Conservation (phyloP, 2,797 vertebrate genomes). For the Phrynocephalus forsythii region DNA sequence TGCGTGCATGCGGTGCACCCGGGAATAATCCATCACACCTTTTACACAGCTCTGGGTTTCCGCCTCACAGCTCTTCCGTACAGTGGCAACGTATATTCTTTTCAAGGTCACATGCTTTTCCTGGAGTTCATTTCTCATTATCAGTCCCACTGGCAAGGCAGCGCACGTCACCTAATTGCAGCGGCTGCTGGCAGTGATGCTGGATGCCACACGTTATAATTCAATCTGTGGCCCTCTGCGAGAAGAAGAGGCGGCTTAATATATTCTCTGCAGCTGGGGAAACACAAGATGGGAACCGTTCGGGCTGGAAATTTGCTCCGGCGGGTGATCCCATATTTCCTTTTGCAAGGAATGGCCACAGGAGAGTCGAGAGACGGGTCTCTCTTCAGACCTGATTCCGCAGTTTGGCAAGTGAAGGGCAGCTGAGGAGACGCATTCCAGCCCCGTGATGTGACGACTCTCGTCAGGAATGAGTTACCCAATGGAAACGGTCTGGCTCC, state of each 20-base stretch:
- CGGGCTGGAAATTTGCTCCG: slow-evolving; percentile 21
- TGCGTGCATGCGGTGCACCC: background rate
- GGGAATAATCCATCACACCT: background rate
- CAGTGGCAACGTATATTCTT: background rate
- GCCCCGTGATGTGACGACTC: background rate
- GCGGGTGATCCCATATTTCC: slow-evolving; percentile 25
- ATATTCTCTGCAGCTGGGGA: slow-evolving; percentile 36
- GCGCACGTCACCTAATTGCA: slow-evolving; percentile 1
- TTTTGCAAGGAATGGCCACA: background rate
- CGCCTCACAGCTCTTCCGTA: background rate
- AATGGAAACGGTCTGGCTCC: slow-evolving; percentile 20
- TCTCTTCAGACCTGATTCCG: slow-evolving; percentile 5
- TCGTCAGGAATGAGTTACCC: slow-evolving; percentile 7
- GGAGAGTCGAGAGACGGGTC: slow-evolving; percentile 11
- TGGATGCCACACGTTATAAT: slow-evolving; percentile 25
- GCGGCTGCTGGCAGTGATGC: background rate
- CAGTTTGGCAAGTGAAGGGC: slow-evolving; percentile 19
- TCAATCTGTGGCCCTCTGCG: slow-evolving; percentile 12
- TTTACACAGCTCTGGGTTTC: background rate
- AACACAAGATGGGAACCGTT: slow-evolving; percentile 18
- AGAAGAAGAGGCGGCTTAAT: slow-evolving; percentile 22
- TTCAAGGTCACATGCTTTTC: background rate
- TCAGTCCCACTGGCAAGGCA: slow-evolving; percentile 9
- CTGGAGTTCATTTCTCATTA: slow-evolving; percentile 17
- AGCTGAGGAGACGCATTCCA: background rate